Evolutionary conservation across 2,113 vertebrate species (phyloP).

Genomic region (Rafetus swinhoei): DNA sequence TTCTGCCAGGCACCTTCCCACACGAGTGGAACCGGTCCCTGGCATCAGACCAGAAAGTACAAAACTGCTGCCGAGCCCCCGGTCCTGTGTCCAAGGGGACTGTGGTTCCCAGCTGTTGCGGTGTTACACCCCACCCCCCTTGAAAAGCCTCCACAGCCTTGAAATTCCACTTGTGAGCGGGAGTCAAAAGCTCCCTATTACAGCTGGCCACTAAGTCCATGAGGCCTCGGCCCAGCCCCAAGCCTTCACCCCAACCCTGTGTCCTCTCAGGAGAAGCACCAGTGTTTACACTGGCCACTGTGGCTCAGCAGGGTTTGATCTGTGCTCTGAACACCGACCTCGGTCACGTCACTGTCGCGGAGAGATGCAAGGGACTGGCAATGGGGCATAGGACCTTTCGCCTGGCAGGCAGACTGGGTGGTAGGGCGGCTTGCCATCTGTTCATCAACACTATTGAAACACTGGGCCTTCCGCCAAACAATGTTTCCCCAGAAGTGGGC

Average conservation of each 20-base stretch:
- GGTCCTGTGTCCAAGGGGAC: neutral
- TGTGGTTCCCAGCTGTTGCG: slow-evolving; percentile 35
- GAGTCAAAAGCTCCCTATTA: neutral
- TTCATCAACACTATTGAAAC: slow-evolving; percentile 17
- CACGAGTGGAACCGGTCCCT: neutral
- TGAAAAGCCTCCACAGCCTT: neutral
- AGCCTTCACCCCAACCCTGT: neutral
- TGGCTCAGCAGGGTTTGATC: neutral
- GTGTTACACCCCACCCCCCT: neutral
- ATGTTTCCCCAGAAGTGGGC: neutral
- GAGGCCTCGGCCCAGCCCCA: neutral
- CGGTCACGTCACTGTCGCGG: slow-evolving; percentile 4
- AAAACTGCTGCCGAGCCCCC: slow-evolving; percentile 15
- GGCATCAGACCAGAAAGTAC: neutral
- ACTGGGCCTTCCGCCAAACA: neutral
- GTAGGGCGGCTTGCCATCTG: slow-evolving; percentile 15
- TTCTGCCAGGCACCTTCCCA: too few relatives aligned
- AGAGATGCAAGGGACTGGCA: slow-evolving; percentile 29
- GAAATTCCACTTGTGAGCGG: slow-evolving; percentile 31
- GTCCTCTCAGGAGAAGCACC: neutral
- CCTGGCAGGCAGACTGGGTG: neutral
- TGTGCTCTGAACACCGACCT: neutral
- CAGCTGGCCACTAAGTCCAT: neutral
- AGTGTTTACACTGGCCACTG: neutral
- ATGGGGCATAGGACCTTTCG: neutral